These are phyloP conservation scores for Melopsittacus undulatus DNA, from an alignment of 2,797 vertebrate genomes.

Conservation along the genomic window DNA sequence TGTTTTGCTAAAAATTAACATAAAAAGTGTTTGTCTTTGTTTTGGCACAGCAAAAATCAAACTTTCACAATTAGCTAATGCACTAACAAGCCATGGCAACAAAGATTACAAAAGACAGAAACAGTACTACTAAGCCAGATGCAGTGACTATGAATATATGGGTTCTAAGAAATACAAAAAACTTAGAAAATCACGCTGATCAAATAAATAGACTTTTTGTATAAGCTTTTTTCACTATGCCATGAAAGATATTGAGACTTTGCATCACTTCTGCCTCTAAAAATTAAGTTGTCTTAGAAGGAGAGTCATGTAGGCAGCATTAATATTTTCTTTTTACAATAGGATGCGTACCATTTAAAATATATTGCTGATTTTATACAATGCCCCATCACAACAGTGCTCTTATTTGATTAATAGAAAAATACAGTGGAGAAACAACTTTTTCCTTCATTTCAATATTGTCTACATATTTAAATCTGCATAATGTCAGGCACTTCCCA, in stretches of 20 bases:
- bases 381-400: neutral
- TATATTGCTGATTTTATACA: neutral
- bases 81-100: neutral
- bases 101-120: neutral
- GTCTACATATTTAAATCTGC: neutral
- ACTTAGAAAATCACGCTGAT: neutral
- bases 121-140: neutral
- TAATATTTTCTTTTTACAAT: neutral
- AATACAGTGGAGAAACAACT: neutral
- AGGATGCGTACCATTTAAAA: neutral
- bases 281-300: neutral
- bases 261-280: neutral
- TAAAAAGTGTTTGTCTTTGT: neutral
- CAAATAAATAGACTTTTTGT: neutral
- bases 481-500: neutral
- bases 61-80: neutral
- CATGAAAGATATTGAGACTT: neutral
- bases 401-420: neutral
- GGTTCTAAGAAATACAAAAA: neutral
- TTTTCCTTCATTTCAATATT: neutral
- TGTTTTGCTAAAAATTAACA: neutral
- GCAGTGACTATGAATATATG: rapidly evolving
- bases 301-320: neutral
- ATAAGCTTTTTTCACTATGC: neutral
- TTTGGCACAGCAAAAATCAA: neutral